These are phyloP conservation scores for Euura lappo DNA, from an alignment of 1,140 invertebrate species.

Conservation along the genomic window DNA sequence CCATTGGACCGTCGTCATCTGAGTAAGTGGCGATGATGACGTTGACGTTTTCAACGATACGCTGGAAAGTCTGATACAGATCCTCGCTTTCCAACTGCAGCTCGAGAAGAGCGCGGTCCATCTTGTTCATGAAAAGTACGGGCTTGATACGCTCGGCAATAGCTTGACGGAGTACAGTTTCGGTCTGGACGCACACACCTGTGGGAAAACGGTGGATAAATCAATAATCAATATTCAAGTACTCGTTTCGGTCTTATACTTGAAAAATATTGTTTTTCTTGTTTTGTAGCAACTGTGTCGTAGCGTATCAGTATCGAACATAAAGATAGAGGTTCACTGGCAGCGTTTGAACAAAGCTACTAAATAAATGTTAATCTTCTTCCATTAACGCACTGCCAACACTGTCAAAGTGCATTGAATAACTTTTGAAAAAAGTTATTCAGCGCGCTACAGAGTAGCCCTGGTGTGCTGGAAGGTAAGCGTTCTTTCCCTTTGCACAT, in stretches of 20 bases:
- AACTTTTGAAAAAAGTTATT: constrained; percentile 31
- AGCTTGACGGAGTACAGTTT: constrained; percentile 98
- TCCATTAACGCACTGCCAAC: constrained; percentile 61
- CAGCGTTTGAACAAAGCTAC: constrained; percentile 62
- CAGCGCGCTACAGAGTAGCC: constrained; percentile 55
- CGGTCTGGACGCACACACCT: constrained; percentile 99
- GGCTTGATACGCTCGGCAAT: constrained; percentile 99
- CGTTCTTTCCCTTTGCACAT: too few species aligned
- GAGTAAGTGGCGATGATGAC: constrained; percentile 99
- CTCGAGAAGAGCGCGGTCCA: constrained; percentile 97
- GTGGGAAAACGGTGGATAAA: constrained; percentile 33
- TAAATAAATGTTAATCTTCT: constrained; percentile 49
- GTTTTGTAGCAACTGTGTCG: constrained; percentile 38
- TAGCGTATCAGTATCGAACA: constrained; percentile 66
- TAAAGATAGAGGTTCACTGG: constrained; percentile 72
- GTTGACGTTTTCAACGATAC: constrained; percentile 99
- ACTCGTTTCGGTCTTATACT: not conserved
- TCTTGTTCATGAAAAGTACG: constrained; percentile 99
- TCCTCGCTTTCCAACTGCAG: constrained; percentile 95
- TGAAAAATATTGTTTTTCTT: constrained; percentile 27
- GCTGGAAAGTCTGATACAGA: constrained; percentile 98
- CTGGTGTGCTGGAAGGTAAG: constrained; percentile 61
- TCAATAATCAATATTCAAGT: not conserved
- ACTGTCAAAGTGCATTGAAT: constrained; percentile 46
- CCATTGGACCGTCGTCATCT: constrained; percentile 98